phyloP scores from a whole-genome alignment of 2,888 invertebrate species.

The Hemicrepidius hirtus region DNA sequence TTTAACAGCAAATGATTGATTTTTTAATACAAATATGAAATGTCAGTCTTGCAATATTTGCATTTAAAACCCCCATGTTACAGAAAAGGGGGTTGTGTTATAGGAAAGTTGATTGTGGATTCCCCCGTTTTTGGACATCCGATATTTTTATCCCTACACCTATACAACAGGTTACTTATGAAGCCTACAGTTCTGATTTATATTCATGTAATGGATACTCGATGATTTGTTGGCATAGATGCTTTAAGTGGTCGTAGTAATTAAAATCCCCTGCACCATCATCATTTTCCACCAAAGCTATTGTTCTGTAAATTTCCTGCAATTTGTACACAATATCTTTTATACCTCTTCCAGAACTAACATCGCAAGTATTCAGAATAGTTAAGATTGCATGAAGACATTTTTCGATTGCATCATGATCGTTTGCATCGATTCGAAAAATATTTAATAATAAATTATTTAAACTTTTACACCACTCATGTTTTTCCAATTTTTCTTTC shows the following conservation, averaged over 20 bases:
- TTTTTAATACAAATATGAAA: no score
- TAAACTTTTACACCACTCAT: conserved; percentile 70
- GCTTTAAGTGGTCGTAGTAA: conserved; percentile 39
- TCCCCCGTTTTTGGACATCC: no score
- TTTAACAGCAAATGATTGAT: no score
- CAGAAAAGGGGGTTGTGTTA: no score
- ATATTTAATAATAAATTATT: conserved; percentile 68
- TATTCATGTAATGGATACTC: conserved; percentile 39
- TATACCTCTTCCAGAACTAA: background rate
- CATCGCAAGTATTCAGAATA: conserved; percentile 44
- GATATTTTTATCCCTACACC: no score
- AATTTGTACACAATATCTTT: conserved; percentile 1
- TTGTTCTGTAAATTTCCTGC: background rate
- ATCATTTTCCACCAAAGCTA: conserved; percentile 11
- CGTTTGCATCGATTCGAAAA: conserved; percentile 65
- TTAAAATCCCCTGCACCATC: conserved; percentile 14
- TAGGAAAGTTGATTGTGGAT: no score
- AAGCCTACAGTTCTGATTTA: conserved; percentile 45
- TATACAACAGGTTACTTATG: no score
- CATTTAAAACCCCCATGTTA: no score
- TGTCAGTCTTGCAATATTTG: no score
- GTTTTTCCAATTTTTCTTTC: conserved; percentile 64
- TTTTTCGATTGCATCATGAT: conserved; percentile 71
- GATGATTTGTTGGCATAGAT: conserved; percentile 41
- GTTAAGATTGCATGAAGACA: conserved; percentile 61